Evolutionary conservation across 2,797 vertebrate genomes (phyloP), one percentile per base, ranked within the genome.

Genomic region (Harpagifer antarcticus): DNA sequence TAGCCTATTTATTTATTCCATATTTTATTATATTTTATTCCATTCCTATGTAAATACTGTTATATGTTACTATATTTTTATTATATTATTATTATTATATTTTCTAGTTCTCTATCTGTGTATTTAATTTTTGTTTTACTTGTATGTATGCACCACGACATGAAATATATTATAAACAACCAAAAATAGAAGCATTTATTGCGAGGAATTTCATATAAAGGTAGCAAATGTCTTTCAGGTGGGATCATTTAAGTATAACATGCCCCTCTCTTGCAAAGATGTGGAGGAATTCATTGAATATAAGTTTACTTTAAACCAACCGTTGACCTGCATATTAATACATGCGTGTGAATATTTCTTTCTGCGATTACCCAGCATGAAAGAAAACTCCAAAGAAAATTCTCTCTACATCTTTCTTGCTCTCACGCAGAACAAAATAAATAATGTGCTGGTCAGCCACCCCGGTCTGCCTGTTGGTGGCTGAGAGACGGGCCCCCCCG

Each of bases 271-370:
- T 23, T 11, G 31, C 50, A 1, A 20, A n/a, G 31, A 65, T n/a
- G 37, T 71, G 54, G 78, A 75, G 68, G 76, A 84, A 83, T 65
- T 23, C 68, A 63, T n/a, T 71, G 72, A 85, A 83, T 74, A 72
- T 78, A 68, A 76, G 66, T 73, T 83, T 68, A 78, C 63, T 81
- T 61, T 31, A 17, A 86, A 64, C 71, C 77, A 63, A 67, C 86
- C 47, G 63, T 76, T 83, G 68, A 84, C 50, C 85, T 10, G 52
- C 79, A 80, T 86, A 88, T 86, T 89, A 74, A 89, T 88, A 70
- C 43, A 62, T 76, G 52, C 20, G 19, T 64, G 62, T 82, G 78
- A 90, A 87, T 91, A 90, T 90, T 88, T 82, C 87, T 90, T 86
- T 90, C 79, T 62, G 68, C 55, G 62, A 88, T 90, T 83, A 81